These are phyloP conservation scores for Argyresthia albistria DNA, from an alignment of 2,888 invertebrate genomes.

Conservation along the genomic window DNA sequence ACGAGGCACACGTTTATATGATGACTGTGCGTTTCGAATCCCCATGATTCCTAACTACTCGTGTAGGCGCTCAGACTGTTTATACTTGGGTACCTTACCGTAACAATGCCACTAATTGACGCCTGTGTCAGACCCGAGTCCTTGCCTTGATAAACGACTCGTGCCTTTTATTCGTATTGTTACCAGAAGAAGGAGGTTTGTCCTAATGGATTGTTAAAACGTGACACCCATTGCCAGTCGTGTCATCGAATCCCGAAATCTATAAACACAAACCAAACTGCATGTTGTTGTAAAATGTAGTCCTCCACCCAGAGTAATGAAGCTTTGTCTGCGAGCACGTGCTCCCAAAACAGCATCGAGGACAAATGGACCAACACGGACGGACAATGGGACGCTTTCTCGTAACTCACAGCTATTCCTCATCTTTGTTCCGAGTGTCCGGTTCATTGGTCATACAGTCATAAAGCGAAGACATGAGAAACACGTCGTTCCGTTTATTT, in stretches of 20 bases:
- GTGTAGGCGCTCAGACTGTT: conserved; percentile 13
- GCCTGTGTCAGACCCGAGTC: neutral
- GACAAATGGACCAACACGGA: conserved; percentile 9
- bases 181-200: conserved; percentile 19
- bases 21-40: conserved; percentile 31
- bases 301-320: neutral
- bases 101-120: conserved; percentile 42
- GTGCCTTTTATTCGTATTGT: neutral
- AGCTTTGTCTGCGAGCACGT: conserved; percentile 11
- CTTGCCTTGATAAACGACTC: neutral
- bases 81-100: conserved; percentile 4
- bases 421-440: conserved; percentile 12
- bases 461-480: conserved; percentile 8
- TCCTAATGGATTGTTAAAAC: neutral
- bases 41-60: conserved; percentile 24
- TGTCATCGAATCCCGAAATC: neutral
- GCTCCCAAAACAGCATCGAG: conserved; percentile 13
- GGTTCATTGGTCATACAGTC: conserved; percentile 11
- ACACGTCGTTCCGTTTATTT: neutral
- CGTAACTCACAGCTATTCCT: conserved; percentile 17
- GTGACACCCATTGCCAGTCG: neutral
- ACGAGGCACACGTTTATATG: conserved; percentile 20
- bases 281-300: neutral
- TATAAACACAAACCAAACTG: neutral
- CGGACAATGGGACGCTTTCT: conserved; percentile 15